These are phyloP conservation scores for Catharus fuscescens DNA, from an alignment of 2,113 vertebrate species.

Conservation along the genomic window DNA sequence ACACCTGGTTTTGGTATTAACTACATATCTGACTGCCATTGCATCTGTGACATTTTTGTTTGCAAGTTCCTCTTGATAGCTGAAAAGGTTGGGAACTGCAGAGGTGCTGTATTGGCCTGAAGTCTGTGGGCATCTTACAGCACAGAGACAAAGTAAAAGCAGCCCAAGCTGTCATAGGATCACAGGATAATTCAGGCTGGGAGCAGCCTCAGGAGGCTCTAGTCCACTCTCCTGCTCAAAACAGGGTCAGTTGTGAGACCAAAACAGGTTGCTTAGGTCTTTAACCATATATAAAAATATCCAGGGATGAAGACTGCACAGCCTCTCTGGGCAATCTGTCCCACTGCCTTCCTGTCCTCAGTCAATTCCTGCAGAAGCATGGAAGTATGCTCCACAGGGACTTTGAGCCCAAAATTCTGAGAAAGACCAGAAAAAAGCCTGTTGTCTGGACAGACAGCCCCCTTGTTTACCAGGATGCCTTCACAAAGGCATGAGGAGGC, in stretches of 20 bases:
- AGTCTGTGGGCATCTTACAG: not conserved
- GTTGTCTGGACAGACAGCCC: not conserved
- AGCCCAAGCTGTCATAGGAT: not conserved
- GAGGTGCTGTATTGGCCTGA: not conserved
- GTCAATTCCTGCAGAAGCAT: not conserved
- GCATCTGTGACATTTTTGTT: not conserved
- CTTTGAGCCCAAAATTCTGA: not conserved
- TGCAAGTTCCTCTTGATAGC: not conserved
- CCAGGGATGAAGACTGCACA: not conserved
- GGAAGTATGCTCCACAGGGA: not conserved
- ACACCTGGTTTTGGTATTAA: not conserved
- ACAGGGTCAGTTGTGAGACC: not conserved
- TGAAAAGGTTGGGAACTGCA: not conserved
- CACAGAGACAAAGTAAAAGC: not conserved
- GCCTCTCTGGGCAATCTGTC: not conserved
- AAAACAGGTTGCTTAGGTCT: not conserved
- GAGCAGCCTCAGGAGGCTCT: not conserved
- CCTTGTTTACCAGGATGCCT: not conserved
- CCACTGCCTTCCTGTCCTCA: not conserved
- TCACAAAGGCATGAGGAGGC: not conserved
- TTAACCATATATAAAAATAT: not conserved
- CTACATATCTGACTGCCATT: not conserved
- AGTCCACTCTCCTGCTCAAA: not conserved
- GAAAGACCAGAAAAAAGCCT: not conserved
- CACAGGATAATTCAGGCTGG: not conserved